These are phyloP conservation scores for Apostichopus parvimensis DNA, from an alignment of 35 echinoderm and acorn worm genomes.

Conservation along the genomic window DNA sequence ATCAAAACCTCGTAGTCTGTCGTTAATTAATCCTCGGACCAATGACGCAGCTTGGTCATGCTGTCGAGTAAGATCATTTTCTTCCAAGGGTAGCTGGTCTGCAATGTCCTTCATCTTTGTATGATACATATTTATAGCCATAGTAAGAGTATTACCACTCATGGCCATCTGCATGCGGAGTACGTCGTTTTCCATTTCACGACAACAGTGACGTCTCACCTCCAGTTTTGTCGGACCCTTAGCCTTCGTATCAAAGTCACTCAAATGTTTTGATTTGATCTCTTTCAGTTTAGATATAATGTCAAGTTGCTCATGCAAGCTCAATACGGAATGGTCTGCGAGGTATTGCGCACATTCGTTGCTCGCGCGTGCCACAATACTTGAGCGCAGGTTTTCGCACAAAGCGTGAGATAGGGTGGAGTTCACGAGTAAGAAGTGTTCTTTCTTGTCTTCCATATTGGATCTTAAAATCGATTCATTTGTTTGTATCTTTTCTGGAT, in stretches of 20 bases:
- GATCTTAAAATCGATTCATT: background rate
- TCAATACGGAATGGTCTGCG: background rate
- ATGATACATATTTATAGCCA: background rate
- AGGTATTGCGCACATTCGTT: background rate
- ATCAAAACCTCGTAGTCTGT: background rate
- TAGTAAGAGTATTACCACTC: background rate
- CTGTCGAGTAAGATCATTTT: background rate
- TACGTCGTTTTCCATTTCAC: background rate
- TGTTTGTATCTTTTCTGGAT: background rate
- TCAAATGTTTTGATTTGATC: background rate
- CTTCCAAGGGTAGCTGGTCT: background rate
- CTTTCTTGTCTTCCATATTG: background rate
- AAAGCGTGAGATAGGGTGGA: background rate
- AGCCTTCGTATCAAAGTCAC: background rate
- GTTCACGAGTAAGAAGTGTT: background rate
- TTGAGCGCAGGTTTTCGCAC: background rate
- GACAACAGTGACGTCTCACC: background rate
- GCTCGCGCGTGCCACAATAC: background rate
- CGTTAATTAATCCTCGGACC: background rate
- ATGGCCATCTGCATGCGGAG: background rate
- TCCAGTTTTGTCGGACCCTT: background rate
- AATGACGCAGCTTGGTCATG: background rate
- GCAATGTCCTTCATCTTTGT: background rate
- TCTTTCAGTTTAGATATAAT: background rate
- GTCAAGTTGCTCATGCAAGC: background rate